Percentiles rank a stretch among this genome's conserved stretches.
Conservation (phyloP, 2,797 vertebrate genomes). For the Uromys caudimaculatus region DNA sequence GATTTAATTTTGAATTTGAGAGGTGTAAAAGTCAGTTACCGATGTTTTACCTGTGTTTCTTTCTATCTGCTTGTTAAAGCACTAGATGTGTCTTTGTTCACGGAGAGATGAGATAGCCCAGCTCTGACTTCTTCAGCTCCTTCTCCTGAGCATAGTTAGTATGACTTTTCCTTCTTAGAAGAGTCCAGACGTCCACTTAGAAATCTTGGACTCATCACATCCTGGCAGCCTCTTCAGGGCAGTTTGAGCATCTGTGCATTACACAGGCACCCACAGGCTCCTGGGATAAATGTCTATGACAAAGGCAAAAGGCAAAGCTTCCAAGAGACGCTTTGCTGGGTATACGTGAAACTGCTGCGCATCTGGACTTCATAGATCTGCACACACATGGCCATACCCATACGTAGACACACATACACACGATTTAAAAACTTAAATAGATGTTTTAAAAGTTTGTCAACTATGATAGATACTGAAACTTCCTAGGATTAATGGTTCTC, state of each 20-base stretch:
- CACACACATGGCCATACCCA: too few species aligned
- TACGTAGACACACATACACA: neutral
- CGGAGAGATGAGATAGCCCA: neutral
- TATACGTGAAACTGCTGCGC: neutral
- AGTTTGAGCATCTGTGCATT: neutral
- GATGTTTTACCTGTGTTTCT: neutral
- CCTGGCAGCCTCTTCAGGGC: neutral
- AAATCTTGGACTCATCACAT: neutral
- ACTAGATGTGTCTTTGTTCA: rapidly evolving
- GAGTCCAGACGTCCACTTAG: neutral
- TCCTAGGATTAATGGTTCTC: neutral
- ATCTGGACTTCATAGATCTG: neutral
- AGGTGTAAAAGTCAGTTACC: neutral
- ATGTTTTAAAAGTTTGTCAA: neutral
- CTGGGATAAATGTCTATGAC: neutral
- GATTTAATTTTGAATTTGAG: conserved; percentile 6
- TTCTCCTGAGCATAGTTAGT: neutral
- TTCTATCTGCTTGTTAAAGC: neutral
- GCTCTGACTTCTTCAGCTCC: neutral
- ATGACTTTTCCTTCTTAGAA: neutral
- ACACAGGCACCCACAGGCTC: neutral
- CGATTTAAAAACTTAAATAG: neutral
- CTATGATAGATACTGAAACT: neutral
- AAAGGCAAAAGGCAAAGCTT: neutral
- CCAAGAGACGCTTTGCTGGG: neutral